These are phyloP conservation scores for Calidris pugnax DNA, from an alignment of 2,113 vertebrate species.

Conservation along the genomic window DNA sequence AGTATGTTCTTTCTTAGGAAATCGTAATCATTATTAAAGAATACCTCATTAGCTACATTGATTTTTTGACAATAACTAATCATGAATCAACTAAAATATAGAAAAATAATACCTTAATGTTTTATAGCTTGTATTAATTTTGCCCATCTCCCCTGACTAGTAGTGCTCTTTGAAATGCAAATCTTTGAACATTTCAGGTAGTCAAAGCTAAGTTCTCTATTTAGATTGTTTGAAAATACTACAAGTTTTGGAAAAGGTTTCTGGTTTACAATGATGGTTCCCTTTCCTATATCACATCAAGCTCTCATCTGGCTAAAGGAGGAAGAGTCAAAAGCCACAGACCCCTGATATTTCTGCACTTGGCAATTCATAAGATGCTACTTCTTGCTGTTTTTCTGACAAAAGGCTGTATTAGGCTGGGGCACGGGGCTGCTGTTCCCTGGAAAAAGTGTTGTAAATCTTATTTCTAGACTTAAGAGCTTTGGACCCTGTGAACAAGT, in stretches of 20 bases:
- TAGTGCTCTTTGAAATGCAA: conserved; percentile 22
- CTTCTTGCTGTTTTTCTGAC: neutral
- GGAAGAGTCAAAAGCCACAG: neutral
- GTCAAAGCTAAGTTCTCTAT: neutral
- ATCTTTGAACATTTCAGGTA: neutral
- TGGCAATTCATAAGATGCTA: neutral
- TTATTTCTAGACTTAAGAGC: neutral
- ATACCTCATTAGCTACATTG: conserved; percentile 33
- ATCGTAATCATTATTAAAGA: conserved; percentile 40
- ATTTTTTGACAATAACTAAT: conserved; percentile 27
- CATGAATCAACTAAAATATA: conserved; percentile 24
- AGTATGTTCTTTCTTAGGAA: conserved; percentile 7
- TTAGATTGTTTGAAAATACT: neutral
- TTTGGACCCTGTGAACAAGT: neutral
- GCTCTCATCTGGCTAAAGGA: neutral
- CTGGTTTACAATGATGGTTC: neutral
- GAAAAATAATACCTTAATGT: conserved; percentile 29
- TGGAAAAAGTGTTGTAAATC: neutral
- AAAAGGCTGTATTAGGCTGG: neutral
- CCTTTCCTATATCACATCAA: neutral
- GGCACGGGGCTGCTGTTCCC: neutral
- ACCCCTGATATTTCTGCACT: neutral
- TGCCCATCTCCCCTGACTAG: neutral
- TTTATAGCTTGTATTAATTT: conserved; percentile 2
- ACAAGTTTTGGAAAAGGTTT: neutral